These are phyloP conservation scores for Catharus fuscescens DNA, from an alignment of 2,113 vertebrate genomes.

Conservation along the genomic window DNA sequence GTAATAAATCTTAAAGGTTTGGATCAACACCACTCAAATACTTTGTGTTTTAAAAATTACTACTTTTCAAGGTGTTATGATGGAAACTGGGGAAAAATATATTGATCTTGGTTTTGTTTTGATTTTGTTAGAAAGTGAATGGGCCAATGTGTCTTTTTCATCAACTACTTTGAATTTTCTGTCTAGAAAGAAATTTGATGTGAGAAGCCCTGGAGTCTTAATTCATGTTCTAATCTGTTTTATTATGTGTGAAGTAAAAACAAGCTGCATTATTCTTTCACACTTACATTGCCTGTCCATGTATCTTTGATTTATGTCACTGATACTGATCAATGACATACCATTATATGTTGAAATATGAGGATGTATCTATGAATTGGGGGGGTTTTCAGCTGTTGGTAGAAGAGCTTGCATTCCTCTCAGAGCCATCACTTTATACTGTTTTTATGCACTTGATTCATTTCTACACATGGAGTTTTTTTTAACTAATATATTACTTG, in stretches of 20 bases:
- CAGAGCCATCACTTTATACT: not conserved
- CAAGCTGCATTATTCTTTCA: not conserved
- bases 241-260: not conserved
- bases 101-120: not conserved
- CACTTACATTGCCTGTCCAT: not conserved
- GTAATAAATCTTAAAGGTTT: constrained; percentile 34
- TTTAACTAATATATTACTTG: not conserved
- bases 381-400: not conserved
- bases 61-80: not conserved
- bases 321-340: not conserved
- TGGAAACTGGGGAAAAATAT: not conserved
- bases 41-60: not conserved
- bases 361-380: not conserved
- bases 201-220: fast-evolving
- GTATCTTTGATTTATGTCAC: not conserved
- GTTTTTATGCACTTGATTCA: not conserved
- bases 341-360: not conserved
- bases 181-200: not conserved
- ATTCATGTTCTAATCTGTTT: not conserved
- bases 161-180: not conserved
- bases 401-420: not conserved
- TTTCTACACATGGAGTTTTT: not conserved
- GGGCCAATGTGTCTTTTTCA: not conserved
- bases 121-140: not conserved
- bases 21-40: not conserved